Conservation (phyloP, 2,797 vertebrate genomes). For the Chromis chromis region DNA sequence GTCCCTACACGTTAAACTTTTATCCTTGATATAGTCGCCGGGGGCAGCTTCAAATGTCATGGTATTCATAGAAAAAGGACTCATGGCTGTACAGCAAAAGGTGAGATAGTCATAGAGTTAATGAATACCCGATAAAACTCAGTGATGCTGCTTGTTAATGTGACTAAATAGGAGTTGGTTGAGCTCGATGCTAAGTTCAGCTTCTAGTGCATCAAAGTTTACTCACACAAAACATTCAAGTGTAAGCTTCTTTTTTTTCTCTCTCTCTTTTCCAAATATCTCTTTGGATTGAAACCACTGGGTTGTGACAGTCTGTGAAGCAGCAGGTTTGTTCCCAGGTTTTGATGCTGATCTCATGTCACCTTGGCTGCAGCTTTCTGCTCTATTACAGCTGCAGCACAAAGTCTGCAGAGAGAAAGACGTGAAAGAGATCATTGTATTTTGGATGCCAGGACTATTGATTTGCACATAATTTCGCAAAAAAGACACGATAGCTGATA, state of each 20-base stretch:
- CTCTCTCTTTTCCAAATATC: background rate
- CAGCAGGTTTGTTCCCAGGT: slow-evolving; percentile 29
- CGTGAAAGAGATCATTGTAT: background rate
- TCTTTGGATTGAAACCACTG: slow-evolving; percentile 2
- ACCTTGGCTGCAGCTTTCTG: slow-evolving; percentile 15
- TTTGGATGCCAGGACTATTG: background rate
- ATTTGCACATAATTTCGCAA: background rate
- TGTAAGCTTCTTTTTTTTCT: too few relatives aligned
- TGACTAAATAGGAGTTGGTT: background rate
- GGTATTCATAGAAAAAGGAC: background rate
- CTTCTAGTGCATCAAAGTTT: background rate
- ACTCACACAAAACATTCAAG: background rate
- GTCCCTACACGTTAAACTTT: background rate
- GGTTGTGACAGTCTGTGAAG: slow-evolving; percentile 10
- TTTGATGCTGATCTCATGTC: slow-evolving; percentile 24
- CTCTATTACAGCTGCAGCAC: slow-evolving; percentile 5
- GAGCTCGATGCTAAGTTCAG: background rate
- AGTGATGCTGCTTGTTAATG: background rate
- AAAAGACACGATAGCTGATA: background rate
- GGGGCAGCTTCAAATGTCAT: background rate
- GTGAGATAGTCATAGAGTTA: background rate
- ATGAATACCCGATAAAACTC: too few relatives aligned
- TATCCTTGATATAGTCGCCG: background rate
- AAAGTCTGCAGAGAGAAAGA: background rate
- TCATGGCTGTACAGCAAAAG: background rate